Evolutionary conservation across 2,888 invertebrate genomes (phyloP).

Genomic region (Drosophila mimetica): DNA sequence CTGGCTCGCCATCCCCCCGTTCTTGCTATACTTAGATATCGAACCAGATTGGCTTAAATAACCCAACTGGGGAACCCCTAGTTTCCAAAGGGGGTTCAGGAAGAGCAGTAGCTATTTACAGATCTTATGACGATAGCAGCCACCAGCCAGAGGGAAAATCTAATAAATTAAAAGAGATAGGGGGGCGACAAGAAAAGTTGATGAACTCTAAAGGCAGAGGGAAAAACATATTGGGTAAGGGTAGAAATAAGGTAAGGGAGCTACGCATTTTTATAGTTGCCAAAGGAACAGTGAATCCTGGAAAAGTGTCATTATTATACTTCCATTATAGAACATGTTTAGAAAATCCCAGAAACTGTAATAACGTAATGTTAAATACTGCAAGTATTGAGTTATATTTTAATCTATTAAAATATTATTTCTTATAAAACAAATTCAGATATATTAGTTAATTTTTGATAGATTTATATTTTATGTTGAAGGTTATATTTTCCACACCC

Average conservation of each 20-base stretch:
- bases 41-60: conserved; percentile 62
- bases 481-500: too few species aligned
- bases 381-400: too few species aligned
- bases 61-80: conserved; percentile 22
- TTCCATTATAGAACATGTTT: too few species aligned
- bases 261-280: conserved; percentile 39
- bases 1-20: conserved; percentile 38
- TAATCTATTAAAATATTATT: too few species aligned
- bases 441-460: too few species aligned
- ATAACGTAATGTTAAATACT: too few species aligned
- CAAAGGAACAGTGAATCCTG: conserved; percentile 8
- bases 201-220: conserved; percentile 63
- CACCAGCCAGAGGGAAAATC: conserved; percentile 41
- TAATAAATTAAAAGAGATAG: conserved; percentile 44
- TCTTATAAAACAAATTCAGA: too few species aligned
- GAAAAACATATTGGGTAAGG: conserved; percentile 17
- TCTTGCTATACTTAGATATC: conserved; percentile 42
- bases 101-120: conserved; percentile 37
- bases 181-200: conserved; percentile 56
- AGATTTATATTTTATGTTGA: too few species aligned
- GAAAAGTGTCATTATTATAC: not conserved
- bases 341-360: too few species aligned
- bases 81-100: conserved; percentile 2
- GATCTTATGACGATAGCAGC: conserved; percentile 50
- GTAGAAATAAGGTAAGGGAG: conserved; percentile 10